Evolutionary conservation across 2,888 invertebrate genomes (phyloP).

Genomic region (Sympetrum striolatum): DNA sequence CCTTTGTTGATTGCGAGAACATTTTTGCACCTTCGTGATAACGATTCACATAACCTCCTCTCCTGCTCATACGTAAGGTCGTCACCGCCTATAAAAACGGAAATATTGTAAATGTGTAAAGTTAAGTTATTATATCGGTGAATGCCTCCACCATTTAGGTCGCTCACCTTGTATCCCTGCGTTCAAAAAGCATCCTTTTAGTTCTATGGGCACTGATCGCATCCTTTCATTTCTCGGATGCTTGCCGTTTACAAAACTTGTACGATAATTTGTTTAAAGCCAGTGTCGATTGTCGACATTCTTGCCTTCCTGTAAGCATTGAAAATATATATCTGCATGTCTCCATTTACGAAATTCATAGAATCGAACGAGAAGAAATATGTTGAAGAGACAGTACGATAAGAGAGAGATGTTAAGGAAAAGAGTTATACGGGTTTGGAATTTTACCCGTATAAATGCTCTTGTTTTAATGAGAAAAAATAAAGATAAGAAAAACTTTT

Average conservation of each 20-base stretch:
- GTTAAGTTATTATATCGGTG: not conserved
- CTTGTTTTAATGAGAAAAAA: not conserved
- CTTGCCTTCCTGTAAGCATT: too few species aligned
- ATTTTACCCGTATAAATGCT: too few species aligned
- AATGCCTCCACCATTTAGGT: not conserved
- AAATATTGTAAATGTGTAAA: not conserved
- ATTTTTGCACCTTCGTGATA: not conserved
- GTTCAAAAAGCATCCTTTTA: not conserved
- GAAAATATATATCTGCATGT: too few species aligned
- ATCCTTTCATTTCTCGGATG: too few species aligned
- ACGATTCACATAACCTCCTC: not conserved
- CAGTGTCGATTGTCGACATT: too few species aligned
- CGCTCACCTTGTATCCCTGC: not conserved
- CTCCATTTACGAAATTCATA: not conserved
- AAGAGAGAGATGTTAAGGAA: not conserved
- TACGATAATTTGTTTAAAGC: too few species aligned
- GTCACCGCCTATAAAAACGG: not conserved
- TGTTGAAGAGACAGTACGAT: not conserved
- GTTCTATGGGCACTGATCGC: too few species aligned
- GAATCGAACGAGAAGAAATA: not conserved
- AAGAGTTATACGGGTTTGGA: too few species aligned
- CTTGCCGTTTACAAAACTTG: too few species aligned
- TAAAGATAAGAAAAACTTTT: too few species aligned
- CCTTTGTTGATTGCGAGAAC: not conserved
- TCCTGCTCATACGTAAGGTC: not conserved